phyloP scores from a whole-genome alignment of 2,888 invertebrate species.

The Andrena camellia region DNA sequence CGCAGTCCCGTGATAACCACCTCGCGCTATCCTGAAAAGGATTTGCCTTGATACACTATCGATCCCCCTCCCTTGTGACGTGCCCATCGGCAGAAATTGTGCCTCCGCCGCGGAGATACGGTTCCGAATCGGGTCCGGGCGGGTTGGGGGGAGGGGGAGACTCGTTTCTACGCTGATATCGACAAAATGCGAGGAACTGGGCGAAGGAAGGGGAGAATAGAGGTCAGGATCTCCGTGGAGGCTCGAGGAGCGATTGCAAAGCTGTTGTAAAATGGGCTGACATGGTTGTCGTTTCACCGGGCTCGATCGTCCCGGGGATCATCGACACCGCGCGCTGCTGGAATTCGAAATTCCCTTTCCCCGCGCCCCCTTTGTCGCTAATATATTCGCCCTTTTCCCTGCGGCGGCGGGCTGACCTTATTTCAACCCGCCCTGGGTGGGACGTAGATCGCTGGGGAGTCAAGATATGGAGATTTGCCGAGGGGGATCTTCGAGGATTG shows the following conservation, averaged over 20 bases:
- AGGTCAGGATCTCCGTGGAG: constrained; percentile 29
- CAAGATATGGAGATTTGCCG: too few species aligned
- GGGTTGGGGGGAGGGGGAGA: constrained; percentile 57
- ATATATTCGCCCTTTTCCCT: not conserved
- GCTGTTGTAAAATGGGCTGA: constrained; percentile 34
- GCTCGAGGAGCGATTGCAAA: constrained; percentile 31
- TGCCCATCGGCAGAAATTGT: constrained; percentile 64
- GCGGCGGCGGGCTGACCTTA: too few species aligned
- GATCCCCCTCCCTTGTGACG: constrained; percentile 35
- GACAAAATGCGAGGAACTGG: not conserved
- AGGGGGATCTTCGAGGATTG: too few species aligned
- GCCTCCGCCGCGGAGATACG: constrained; percentile 60
- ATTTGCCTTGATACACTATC: constrained; percentile 53
- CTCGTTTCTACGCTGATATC: constrained; percentile 42
- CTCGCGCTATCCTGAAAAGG: constrained; percentile 15
- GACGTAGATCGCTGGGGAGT: too few species aligned
- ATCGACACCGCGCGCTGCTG: not conserved
- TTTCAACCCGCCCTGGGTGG: too few species aligned
- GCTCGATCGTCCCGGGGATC: constrained; percentile 1
- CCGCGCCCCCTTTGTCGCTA: not conserved
- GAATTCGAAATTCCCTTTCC: constrained; percentile 12
- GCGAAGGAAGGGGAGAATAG: constrained; percentile 14
- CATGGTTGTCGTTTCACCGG: constrained; percentile 17
- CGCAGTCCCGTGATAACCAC: not conserved
- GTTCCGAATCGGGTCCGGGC: constrained; percentile 62